These are phyloP conservation scores for Prostheceraeus crozeri DNA, from an alignment of 2,888 invertebrate genomes.

Conservation along the genomic window DNA sequence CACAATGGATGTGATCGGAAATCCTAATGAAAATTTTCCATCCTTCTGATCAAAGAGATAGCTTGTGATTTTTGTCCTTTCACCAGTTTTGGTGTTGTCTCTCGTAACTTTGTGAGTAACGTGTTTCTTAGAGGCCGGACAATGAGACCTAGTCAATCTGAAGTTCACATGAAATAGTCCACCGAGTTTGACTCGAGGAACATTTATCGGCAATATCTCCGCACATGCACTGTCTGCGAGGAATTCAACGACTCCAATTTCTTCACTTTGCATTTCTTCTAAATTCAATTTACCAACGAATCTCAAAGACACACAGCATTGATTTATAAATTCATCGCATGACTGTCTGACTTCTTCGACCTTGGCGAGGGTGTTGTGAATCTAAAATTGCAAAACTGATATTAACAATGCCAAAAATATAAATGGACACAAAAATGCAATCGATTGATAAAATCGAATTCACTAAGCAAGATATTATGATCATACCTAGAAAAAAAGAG, in stretches of 20 bases:
- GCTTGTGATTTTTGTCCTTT: slow-evolving; percentile 2
- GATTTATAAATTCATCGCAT: too few relatives aligned
- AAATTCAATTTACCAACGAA: slow-evolving; percentile 21
- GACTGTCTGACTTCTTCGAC: too few relatives aligned
- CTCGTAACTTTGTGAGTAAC: slow-evolving; percentile 7
- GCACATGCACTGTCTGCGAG: slow-evolving; percentile 7
- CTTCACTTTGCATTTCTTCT: slow-evolving; percentile 3
- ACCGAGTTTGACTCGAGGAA: slow-evolving; percentile 20
- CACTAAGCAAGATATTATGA: too few relatives aligned
- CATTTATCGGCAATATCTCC: slow-evolving; percentile 18
- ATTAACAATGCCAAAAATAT: too few relatives aligned
- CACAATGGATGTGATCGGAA: slow-evolving; percentile 23
- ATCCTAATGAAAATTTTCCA: slow-evolving; percentile 7
- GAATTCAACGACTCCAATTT: slow-evolving; percentile 16
- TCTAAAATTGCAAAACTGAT: too few relatives aligned
- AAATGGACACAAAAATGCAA: too few relatives aligned
- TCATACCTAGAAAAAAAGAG: too few relatives aligned
- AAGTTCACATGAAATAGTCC: slow-evolving; percentile 15
- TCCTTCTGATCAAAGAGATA: slow-evolving; percentile 21
- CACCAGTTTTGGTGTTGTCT: slow-evolving; percentile 18
- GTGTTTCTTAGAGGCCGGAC: slow-evolving; percentile 7
- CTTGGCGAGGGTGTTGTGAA: too few relatives aligned
- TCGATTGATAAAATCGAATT: too few relatives aligned
- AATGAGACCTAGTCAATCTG: slow-evolving; percentile 5
- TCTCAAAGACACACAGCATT: slow-evolving; percentile 12